phyloP scores from a whole-genome alignment of 2,113 vertebrate genomes.

The Istiophorus platypterus region DNA sequence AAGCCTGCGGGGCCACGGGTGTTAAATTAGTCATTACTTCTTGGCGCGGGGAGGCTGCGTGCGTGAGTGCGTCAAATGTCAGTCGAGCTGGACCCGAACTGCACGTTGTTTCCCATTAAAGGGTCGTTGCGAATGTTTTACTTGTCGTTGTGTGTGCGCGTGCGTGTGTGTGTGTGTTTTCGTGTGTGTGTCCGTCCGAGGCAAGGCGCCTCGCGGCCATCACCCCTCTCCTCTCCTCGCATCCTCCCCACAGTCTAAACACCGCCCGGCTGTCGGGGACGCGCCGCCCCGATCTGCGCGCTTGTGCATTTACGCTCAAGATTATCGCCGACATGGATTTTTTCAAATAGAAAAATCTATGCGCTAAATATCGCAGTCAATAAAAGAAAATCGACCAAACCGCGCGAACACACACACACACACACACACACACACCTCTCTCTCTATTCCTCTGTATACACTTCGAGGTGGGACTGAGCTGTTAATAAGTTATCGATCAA shows the following conservation, averaged over 20 bases:
- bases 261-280: conserved; percentile 48
- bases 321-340: conserved; percentile 84
- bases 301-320: conserved; percentile 79
- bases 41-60: conserved; percentile 20
- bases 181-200: conserved; percentile 10
- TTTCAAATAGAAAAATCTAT: conserved; percentile 88
- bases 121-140: background rate
- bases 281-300: conserved; percentile 64
- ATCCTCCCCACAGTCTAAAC: conserved; percentile 15
- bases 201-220: conserved; percentile 44
- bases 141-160: conserved; percentile 13
- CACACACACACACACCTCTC: background rate
- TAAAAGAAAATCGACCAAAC: conserved; percentile 78
- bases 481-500: conserved; percentile 86
- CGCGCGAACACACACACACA: conserved; percentile 31
- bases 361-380: conserved; percentile 87
- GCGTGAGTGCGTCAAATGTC: conserved; percentile 61
- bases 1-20: conserved; percentile 32
- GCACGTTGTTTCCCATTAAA: conserved; percentile 34
- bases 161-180: conserved; percentile 24
- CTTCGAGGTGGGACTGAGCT: conserved; percentile 67
- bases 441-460: conserved; percentile 33
- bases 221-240: conserved; percentile 6
- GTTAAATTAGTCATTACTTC: conserved; percentile 66
- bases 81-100: conserved; percentile 48